Base-by-base conservation (phyloP, 2,113 vertebrate species). In the Brachionichthys hirsutus region DNA sequence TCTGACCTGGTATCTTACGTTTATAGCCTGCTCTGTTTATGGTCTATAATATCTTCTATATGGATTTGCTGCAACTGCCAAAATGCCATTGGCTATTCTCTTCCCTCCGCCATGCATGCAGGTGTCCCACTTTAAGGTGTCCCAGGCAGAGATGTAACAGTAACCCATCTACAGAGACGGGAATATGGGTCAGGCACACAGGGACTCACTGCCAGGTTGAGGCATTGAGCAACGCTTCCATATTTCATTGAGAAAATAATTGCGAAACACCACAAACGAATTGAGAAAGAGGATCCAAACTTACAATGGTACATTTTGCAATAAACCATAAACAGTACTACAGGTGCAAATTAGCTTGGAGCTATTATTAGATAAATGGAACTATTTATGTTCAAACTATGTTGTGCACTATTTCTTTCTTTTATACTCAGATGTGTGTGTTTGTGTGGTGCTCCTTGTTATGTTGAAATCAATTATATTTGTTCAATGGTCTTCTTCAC, bases 91-190 rank as follows among this genome's bases (percentile, higher is more conserved):
- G 52, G 51, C 65, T 56, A 46, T 45, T 54, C 70, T 43, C 16
- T 16, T 38, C 35, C 50, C 52, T 47, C 50, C 12, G 47, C 43
- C 15, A 17, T 43, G 54, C 42, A 60, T 56, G 49, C 36, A 42
- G 41, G 44, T 49, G 15, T 45, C 47, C 51, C 22, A 44, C 46
- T 24, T 20, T 2, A 24, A 61, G 64, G 40, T 76, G 69, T 69
- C 60, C 46, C 38, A 71, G 54, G 55, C 61, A 6, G 9, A 30
- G 19, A 6, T 48, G 73, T 81, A 75, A 75, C 80, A 78, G 62
- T 86, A 83, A 87, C 85, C 77, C 68, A 82, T 56, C 85, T 87
- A 47, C 57, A 56, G 66, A 9, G 61, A 54, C 20, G 45, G 50
- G 60, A 85, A 81, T 82, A 20, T 85, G 78, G 85, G 80, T 82